These are phyloP conservation scores for Aspidoscelis tigris DNA, from an alignment of 2,113 vertebrate species.

Conservation along the genomic window DNA sequence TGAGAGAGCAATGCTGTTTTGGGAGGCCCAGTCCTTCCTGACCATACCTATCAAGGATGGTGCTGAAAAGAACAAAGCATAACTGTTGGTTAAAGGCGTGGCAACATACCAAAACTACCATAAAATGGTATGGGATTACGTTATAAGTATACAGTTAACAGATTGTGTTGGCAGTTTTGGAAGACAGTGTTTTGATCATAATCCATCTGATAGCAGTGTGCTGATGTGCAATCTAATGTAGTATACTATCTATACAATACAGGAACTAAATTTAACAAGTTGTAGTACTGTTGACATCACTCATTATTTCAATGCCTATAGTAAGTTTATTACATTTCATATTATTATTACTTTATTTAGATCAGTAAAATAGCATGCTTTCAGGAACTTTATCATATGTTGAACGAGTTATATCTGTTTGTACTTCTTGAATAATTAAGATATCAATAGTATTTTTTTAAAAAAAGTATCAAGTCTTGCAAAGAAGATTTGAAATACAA, in stretches of 20 bases:
- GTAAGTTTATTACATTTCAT: background rate
- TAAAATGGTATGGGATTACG: constrained; percentile 46
- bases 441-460: background rate
- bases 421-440: background rate
- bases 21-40: constrained; percentile 98
- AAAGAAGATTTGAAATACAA: background rate
- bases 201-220: background rate
- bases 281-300: background rate
- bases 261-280: background rate
- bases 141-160: constrained; percentile 46
- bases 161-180: constrained; percentile 48
- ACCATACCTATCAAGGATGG: constrained; percentile 89
- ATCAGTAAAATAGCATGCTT: background rate
- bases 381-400: background rate
- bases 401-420: background rate
- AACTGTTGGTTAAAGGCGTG: constrained; percentile 77
- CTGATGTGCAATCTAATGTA: background rate
- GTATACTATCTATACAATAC: too few relatives aligned
- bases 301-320: background rate
- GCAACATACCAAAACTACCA: constrained; percentile 49
- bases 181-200: constrained; percentile 8
- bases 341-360: background rate
- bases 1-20: constrained; percentile 95
- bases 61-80: constrained; percentile 84
- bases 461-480: background rate